Evolutionary conservation across 2,113 vertebrate genomes (phyloP), one percentile per base, ranked within the genome.

Genomic region (Poeciliopsis occidentalis): DNA sequence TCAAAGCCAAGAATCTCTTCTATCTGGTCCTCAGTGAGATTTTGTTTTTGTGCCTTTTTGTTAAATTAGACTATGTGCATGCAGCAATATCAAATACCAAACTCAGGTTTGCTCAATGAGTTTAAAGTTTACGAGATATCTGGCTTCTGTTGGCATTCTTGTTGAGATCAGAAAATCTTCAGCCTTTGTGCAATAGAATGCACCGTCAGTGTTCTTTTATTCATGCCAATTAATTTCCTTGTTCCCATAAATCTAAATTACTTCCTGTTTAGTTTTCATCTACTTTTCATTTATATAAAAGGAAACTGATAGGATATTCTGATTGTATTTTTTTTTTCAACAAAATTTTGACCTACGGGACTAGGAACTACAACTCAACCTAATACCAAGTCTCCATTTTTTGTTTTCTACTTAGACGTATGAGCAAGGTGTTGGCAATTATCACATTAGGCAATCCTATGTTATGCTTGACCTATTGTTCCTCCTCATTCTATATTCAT

Each of bases 401-500:
- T 27, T 2, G 4, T 73, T 67, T 78, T 80, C 51, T 71, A 31
- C 78, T 73, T 29, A 12, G 2, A n/a, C 24, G 29, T 26, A 39
- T 27, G 39, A n/a, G 30, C 57, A 31, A 39, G 62, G 54, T 57
- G 15, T 60, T 79, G 61, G 77, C 71, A 31, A 30, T 19, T 27
- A 44, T 39, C 3, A 3, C 37, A 32, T 62, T 29, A 22, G 60
- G 61, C 51, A 44, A 32, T n/a, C 51, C 30, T 60, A 13, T 85
- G 73, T 83, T 83, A 73, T 85, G 69, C 41, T 32, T 8, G 0
- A 41, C 47, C 69, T 76, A 62, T 73, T 70, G 73, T 69, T 85
- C 41, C 73, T 75, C 66, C 73, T 84, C 81, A 91, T 89, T 76
- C 47, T 67, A 68, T 76, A 88, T 92, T 90, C 68, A 90, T 87